These are phyloP conservation scores for Catharus ustulatus DNA, from an alignment of 2,797 vertebrate genomes.

Conservation along the genomic window DNA sequence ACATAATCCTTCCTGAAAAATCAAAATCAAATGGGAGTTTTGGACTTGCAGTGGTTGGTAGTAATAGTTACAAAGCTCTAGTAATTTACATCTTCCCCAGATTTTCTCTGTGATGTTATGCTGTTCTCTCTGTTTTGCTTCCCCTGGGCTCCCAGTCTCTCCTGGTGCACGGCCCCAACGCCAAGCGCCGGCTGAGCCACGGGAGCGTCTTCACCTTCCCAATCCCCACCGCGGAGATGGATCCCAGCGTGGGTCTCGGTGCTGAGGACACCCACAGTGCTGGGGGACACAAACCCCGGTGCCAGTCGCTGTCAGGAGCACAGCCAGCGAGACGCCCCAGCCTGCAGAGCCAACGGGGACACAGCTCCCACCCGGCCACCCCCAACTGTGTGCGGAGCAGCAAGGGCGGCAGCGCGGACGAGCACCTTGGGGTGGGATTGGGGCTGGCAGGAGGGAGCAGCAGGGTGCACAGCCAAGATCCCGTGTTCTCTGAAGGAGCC, in stretches of 20 bases:
- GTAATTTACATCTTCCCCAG: not conserved
- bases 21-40: not conserved
- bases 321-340: slow-evolving; percentile 78
- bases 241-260: slow-evolving; percentile 1
- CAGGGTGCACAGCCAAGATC: slow-evolving; percentile 31
- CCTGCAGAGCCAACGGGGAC: slow-evolving; percentile 79
- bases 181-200: slow-evolving; percentile 65
- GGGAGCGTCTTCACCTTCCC: slow-evolving; percentile 74
- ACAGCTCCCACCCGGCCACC: slow-evolving; percentile 75
- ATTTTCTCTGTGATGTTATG: not conserved
- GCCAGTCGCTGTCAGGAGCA: slow-evolving; percentile 64
- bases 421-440: slow-evolving; percentile 77
- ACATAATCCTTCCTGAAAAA: not conserved
- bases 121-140: not conserved
- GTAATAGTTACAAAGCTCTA: not conserved
- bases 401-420: slow-evolving; percentile 71
- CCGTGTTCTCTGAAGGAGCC: not conserved
- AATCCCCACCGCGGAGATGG: slow-evolving; percentile 21
- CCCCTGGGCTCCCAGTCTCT: slow-evolving; percentile 67
- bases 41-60: not conserved
- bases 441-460: slow-evolving; percentile 27
- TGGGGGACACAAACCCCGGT: slow-evolving; percentile 73
- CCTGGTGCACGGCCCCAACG: not conserved
- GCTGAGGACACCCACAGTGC: slow-evolving; percentile 78
- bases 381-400: slow-evolving; percentile 71